Conservation (phyloP, 2,888 invertebrate genomes). For the Cheilosia grossa region DNA sequence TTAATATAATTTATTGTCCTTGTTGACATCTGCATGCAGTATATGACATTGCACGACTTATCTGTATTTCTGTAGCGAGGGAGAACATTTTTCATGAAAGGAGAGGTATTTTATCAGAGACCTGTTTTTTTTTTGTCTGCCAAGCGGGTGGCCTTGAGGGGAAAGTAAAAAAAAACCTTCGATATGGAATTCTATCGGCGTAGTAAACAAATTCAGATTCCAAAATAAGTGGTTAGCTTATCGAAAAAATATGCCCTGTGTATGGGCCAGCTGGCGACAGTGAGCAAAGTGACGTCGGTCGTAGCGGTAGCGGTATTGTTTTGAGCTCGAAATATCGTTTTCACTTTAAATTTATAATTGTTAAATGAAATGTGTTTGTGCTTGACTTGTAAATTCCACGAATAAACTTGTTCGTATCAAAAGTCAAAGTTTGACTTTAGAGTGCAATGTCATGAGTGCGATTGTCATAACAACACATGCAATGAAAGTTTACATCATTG, state of each 20-base stretch:
- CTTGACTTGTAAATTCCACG: neutral
- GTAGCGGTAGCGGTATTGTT: neutral
- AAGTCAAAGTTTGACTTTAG: neutral
- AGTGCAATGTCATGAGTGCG: neutral
- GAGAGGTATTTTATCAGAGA: constrained; percentile 23
- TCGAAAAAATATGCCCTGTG: constrained; percentile 12
- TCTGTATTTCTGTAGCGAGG: neutral
- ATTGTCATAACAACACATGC: neutral
- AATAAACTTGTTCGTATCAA: neutral
- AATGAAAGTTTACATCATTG: constrained; percentile 2
- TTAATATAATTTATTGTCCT: constrained; percentile 38
- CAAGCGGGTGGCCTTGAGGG: constrained; percentile 35
- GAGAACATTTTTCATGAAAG: constrained; percentile 9
- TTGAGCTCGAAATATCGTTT: neutral
- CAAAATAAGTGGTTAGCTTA: constrained; percentile 17
- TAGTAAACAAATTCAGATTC: constrained; percentile 37
- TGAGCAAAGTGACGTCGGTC: constrained; percentile 17
- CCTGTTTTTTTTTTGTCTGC: constrained; percentile 3
- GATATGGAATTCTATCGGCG: constrained; percentile 33
- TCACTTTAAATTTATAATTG: neutral
- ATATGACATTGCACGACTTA: constrained; percentile 37
- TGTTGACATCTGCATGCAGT: constrained; percentile 19
- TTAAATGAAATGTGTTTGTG: neutral
- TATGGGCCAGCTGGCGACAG: neutral
- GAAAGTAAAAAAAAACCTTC: constrained; percentile 26